These are phyloP conservation scores for Aphaenogaster floridana DNA, from an alignment of 1,140 invertebrate species.

Conservation along the genomic window DNA sequence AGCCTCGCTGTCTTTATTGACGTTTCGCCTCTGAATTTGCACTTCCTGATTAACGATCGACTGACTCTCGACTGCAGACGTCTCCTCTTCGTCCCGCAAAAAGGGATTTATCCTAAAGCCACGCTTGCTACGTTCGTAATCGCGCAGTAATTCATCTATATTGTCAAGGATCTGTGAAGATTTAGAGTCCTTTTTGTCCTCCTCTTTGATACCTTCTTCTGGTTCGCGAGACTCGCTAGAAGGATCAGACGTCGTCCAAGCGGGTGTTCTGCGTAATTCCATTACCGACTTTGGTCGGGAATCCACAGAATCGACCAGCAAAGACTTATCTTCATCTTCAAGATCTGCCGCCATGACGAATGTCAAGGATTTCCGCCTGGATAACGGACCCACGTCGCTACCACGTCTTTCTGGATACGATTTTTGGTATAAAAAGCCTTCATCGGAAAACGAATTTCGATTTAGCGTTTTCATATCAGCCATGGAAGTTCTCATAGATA, in stretches of 20 bases:
- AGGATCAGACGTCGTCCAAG: slow-evolving; percentile 44
- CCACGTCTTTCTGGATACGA: slow-evolving; percentile 61
- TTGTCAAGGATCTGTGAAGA: slow-evolving; percentile 69
- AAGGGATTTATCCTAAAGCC: slow-evolving; percentile 86
- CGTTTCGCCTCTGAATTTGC: slow-evolving; percentile 92
- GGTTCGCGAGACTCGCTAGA: slow-evolving; percentile 42
- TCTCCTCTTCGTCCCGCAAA: slow-evolving; percentile 73
- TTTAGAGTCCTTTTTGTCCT: slow-evolving; percentile 36
- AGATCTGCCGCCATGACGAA: slow-evolving; percentile 65
- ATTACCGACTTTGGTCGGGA: slow-evolving; percentile 76
- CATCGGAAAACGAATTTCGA: slow-evolving; percentile 35
- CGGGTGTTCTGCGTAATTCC: slow-evolving; percentile 71
- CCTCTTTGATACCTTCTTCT: slow-evolving; percentile 21
- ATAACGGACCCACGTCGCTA: slow-evolving; percentile 81
- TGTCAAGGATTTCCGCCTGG: slow-evolving; percentile 73
- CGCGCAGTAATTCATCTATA: slow-evolving; percentile 87
- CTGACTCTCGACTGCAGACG: slow-evolving; percentile 83
- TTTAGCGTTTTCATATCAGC: slow-evolving; percentile 1
- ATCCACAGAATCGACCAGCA: background rate
- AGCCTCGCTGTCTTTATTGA: slow-evolving; percentile 92
- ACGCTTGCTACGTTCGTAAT: slow-evolving; percentile 89
- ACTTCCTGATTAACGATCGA: slow-evolving; percentile 90
- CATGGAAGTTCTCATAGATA: background rate
- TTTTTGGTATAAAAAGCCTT: slow-evolving; percentile 8
- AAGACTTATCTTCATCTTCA: slow-evolving; percentile 30